These are phyloP conservation scores for Sphaerodactylus townsendi DNA, from an alignment of 2,113 vertebrate species.

Conservation along the genomic window DNA sequence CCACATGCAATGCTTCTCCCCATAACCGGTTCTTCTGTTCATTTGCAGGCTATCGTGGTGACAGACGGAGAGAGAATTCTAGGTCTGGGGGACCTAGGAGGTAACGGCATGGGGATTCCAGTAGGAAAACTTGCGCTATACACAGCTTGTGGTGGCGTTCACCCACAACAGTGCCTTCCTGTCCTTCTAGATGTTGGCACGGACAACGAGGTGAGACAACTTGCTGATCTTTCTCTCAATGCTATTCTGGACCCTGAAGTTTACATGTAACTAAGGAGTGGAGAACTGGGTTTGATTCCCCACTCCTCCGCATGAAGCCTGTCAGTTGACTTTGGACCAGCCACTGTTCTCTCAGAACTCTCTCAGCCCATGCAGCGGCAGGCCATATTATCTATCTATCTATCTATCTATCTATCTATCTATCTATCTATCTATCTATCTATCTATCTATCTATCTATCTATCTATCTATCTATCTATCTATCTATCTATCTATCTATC, in stretches of 20 bases:
- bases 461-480: too few species aligned
- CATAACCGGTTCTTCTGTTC: slow-evolving; percentile 24
- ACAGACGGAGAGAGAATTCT: slow-evolving; percentile 97
- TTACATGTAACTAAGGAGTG: not conserved
- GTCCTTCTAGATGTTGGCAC: slow-evolving; percentile 97
- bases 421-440: too few species aligned
- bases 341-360: too few species aligned
- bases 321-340: too few species aligned
- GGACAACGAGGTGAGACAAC: slow-evolving; percentile 85
- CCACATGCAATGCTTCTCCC: not conserved
- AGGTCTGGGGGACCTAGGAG: slow-evolving; percentile 92
- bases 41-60: slow-evolving; percentile 91
- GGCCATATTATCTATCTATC: too few species aligned
- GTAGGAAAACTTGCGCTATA: slow-evolving; percentile 97
- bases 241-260: not conserved
- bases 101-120: slow-evolving; percentile 96
- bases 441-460: too few species aligned
- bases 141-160: slow-evolving; percentile 93
- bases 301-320: too few species aligned
- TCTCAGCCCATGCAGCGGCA: too few species aligned
- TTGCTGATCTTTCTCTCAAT: not conserved
- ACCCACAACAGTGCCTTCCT: slow-evolving; percentile 91
- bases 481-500: too few species aligned
- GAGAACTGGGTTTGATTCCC: too few species aligned
- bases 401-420: too few species aligned